Evolutionary conservation across 2,113 vertebrate genomes (phyloP).

Genomic region (Tapirus terrestris): DNA sequence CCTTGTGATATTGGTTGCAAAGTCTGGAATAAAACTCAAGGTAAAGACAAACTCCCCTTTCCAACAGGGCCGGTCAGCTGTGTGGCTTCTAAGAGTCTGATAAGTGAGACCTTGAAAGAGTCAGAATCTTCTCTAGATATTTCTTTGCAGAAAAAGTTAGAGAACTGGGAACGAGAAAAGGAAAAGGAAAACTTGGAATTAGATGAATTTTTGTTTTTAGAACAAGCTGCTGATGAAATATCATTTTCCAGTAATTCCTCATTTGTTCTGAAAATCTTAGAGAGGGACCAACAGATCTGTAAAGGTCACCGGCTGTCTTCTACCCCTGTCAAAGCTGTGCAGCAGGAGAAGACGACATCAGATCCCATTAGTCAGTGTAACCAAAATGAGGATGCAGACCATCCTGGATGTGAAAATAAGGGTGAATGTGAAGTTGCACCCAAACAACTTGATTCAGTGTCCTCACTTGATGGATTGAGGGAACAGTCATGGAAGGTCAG

Average conservation of each 20-base stretch:
- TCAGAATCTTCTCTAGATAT: slow-evolving; percentile 89
- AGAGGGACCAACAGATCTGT: slow-evolving; percentile 86
- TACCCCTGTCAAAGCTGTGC: slow-evolving; percentile 92
- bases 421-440: background rate
- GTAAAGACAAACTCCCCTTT: slow-evolving; percentile 54
- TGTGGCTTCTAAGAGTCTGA: slow-evolving; percentile 18
- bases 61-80: background rate
- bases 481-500: slow-evolving; percentile 53
- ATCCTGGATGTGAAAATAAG: background rate
- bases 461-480: slow-evolving; percentile 18
- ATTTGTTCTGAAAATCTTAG: slow-evolving; percentile 93
- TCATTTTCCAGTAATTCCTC: slow-evolving; percentile 99
- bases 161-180: slow-evolving; percentile 90
- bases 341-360: slow-evolving; percentile 54
- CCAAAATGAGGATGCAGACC: slow-evolving; percentile 20
- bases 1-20: slow-evolving; percentile 41
- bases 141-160: slow-evolving; percentile 92
- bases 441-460: background rate
- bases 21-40: slow-evolving; percentile 42
- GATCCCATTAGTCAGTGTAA: background rate
- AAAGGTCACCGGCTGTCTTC: slow-evolving; percentile 91
- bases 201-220: slow-evolving; percentile 97
- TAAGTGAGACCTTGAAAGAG: slow-evolving; percentile 45
- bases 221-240: slow-evolving; percentile 95
- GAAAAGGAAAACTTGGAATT: slow-evolving; percentile 93